Base-by-base conservation (phyloP, 2,797 vertebrate species). In the Poecilia velifera region DNA sequence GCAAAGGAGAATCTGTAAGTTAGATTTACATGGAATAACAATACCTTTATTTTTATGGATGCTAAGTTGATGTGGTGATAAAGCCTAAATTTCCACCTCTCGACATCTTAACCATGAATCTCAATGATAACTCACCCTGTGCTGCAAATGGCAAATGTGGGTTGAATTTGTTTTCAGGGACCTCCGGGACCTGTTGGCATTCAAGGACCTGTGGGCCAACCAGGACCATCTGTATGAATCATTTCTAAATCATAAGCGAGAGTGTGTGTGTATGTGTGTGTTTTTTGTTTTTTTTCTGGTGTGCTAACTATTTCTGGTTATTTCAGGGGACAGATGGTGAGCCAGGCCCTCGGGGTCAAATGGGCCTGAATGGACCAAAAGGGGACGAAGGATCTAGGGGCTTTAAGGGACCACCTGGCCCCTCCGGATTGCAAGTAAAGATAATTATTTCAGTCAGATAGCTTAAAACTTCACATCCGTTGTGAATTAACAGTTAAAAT, bases 281-380 rank as follows among this genome's bases (percentile, higher is more conserved):
- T 34, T 34, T 1, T 28, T 28, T 71, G 4, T 77, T 25, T 45
- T 43, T 4, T 14, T 76, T 49, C 39, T 80, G 20, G 16, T 53
- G 18, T 36, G 62, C 72, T 75, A 51, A 43, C 53, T 47, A 71
- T 74, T 36, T 80, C 3, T 83, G 64, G 59, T 9, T 87, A 34
- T 86, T 68, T 64, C 82, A 98, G 98, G 98, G 98, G 55, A 87
- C 91, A 16, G 98, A 99, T 1, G 97, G 98, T 18, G 97, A 97
- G 75, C 92, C 96, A n/a, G 98, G 98, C 4, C 97, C 95, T 49
- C 95, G 96, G 13, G 98, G 98, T 53, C 97, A 97, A 87, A 96
- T 97, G 79, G 98, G 98, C 28, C 97, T 98, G 96, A 95, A 96
- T 0, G 98, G 98, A 1, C 95, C 96, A 59, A 99, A 99, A 89